Percentiles rank a stretch among this genome's conserved stretches.
Conservation (phyloP, 2,888 invertebrate genomes). For the Eristalinus sepulchralis region DNA sequence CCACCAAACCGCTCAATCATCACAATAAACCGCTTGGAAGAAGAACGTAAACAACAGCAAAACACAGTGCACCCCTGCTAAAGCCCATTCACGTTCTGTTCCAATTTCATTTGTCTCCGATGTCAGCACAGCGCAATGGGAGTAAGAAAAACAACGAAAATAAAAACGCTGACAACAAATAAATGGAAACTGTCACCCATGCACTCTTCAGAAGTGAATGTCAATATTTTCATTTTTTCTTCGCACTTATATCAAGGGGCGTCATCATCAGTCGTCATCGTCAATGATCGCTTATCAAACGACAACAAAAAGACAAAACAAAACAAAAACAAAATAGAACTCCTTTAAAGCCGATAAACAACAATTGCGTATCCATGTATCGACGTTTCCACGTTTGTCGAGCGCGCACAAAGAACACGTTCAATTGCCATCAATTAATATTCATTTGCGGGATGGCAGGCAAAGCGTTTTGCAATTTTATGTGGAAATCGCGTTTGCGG, state of each 20-base stretch:
- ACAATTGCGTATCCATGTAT: neutral
- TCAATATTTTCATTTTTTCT: neutral
- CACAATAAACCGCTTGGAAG: neutral
- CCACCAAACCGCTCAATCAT: neutral
- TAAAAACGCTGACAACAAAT: neutral
- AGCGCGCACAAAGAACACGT: neutral
- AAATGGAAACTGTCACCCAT: neutral
- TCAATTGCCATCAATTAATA: slow-evolving; percentile 63
- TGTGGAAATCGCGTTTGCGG: slow-evolving; percentile 29
- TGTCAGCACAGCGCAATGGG: neutral
- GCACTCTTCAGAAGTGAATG: neutral
- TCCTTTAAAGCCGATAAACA: neutral
- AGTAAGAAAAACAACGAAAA: neutral
- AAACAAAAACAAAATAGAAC: neutral
- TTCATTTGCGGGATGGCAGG: slow-evolving; percentile 50
- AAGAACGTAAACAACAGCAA: neutral
- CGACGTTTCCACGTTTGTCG: neutral
- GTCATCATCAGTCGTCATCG: neutral
- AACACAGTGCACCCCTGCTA: neutral
- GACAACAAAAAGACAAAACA: neutral
- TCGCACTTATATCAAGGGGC: neutral
- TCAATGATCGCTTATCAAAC: no score
- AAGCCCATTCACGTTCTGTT: neutral
- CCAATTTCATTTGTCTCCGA: neutral
- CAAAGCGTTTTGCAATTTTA: slow-evolving; percentile 35